Percentiles rank a stretch among this genome's conserved stretches.
phyloP scores from a whole-genome alignment of 2,113 vertebrate species.

The Sitta europaea region DNA sequence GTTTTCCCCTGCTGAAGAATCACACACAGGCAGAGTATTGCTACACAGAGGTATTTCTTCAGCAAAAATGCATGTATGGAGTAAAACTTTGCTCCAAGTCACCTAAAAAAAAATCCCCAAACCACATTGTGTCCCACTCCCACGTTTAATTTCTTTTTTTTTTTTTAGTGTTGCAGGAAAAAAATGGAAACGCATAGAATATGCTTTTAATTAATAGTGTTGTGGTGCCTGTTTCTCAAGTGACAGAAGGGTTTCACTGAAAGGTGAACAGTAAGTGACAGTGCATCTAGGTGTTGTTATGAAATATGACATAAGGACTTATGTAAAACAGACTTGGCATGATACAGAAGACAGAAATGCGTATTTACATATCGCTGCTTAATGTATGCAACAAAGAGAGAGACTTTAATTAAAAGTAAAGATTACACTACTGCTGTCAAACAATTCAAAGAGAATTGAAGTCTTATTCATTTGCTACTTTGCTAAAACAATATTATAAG shows the following conservation, averaged over 20 bases:
- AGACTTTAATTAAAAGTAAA: neutral
- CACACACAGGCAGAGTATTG: neutral
- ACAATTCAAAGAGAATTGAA: neutral
- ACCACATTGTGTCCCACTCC: rapidly evolving
- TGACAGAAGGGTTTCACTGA: neutral
- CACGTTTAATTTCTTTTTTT: too few species aligned
- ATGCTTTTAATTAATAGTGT: neutral
- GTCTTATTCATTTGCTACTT: neutral
- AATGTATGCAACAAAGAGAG: neutral
- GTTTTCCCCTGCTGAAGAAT: neutral
- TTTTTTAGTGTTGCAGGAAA: neutral
- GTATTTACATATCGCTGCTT: neutral
- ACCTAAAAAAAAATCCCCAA: neutral
- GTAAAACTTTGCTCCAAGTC: neutral
- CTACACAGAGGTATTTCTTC: neutral
- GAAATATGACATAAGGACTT: neutral
- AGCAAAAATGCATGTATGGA: neutral
- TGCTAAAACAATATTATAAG: neutral
- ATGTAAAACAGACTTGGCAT: neutral
- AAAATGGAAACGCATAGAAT: neutral
- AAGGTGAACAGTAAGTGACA: neutral
- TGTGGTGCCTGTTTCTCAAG: neutral
- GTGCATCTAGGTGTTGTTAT: neutral
- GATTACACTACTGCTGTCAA: neutral
- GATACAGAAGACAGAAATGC: neutral